Evolutionary conservation across 2,888 invertebrate genomes (phyloP), one percentile per base, ranked within the genome.

Genomic region (Andrena dorsata): DNA sequence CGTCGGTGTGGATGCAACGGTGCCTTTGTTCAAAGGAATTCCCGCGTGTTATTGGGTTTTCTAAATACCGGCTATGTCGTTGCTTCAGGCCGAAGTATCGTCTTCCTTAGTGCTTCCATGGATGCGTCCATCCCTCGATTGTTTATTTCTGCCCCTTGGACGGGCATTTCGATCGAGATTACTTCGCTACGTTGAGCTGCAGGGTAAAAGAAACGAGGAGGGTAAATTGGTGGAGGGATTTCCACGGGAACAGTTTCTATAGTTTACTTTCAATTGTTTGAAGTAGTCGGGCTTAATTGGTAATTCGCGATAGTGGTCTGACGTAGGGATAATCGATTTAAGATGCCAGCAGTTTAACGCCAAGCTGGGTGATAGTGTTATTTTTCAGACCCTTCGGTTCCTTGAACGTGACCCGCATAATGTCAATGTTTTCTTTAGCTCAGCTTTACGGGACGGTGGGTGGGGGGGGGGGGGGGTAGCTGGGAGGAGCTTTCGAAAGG

Each of bases 1-100:
- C 61, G 70, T 70, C 56, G 41, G 5, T 32, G 51, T 61, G 53
- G 49, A 66, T 64, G 49, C 60, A 35, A 28, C 60, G 30, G 66
- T 20, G n/a, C 56, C 74, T 74, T 74, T 74, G 78, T 73, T 60
- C 69, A 60, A 56, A 78, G 74, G 69, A 65, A 60, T 60, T 26
- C 20, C 53, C 23, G 20, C 28, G 35, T 49, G 61, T 66, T 80
- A 81, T 82, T 80, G 60, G 60, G 53, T 56, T 32, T 41, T 41
- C 80, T 66, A 32, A 66, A 61, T 56, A 61, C 23, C 16, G n/a
- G 20, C 6, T 26, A 60, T 61, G 47, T 73, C 70, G 70, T 60
- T 28, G 70, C 41, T 60, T 30, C 26, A 20, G 35, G 28, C 7
- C 23, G 10, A 53, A 53, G 56, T 56, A 56, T 56, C 56, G 26